phyloP scores from a whole-genome alignment of 2,797 vertebrate species.

The Oreochromis grahami region DNA sequence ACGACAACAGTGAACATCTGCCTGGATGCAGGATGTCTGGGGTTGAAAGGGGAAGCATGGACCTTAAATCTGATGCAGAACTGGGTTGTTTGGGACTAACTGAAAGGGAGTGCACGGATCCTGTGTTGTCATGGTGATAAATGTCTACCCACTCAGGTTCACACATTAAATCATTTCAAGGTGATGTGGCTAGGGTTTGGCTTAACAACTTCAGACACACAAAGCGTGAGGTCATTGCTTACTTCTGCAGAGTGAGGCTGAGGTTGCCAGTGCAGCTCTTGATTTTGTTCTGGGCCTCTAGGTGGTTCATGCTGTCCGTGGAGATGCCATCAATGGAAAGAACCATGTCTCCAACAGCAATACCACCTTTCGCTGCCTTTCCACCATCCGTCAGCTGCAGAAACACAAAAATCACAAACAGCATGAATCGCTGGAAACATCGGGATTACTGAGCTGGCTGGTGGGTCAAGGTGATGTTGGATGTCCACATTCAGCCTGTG shows the following conservation, averaged over 20 bases:
- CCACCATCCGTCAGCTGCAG: slow-evolving; percentile 87
- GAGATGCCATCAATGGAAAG: slow-evolving; percentile 91
- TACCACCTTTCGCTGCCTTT: slow-evolving; percentile 86
- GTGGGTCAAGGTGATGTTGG: background rate
- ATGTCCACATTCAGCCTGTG: background rate
- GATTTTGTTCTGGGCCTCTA: slow-evolving; percentile 99
- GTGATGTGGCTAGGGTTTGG: background rate
- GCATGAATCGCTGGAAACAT: slow-evolving; percentile 6
- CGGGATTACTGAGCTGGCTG: background rate
- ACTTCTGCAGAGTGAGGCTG: slow-evolving; percentile 89
- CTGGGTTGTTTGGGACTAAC: background rate
- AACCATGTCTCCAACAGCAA: slow-evolving; percentile 90
- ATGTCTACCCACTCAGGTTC: background rate
- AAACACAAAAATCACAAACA: slow-evolving; percentile 25
- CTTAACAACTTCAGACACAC: background rate
- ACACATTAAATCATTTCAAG: slow-evolving; percentile 24
- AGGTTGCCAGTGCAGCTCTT: slow-evolving; percentile 89
- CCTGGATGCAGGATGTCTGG: background rate
- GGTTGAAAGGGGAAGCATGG: background rate
- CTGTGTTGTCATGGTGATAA: slow-evolving; percentile 8
- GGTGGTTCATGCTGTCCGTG: slow-evolving; percentile 93
- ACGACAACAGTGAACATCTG: slow-evolving; percentile 57
- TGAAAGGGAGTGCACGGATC: background rate
- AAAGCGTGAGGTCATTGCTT: slow-evolving; percentile 33
- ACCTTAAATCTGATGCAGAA: slow-evolving; percentile 6